Evolutionary conservation across 2,888 invertebrate species (phyloP).

Genomic region (Drosophila rubida): DNA sequence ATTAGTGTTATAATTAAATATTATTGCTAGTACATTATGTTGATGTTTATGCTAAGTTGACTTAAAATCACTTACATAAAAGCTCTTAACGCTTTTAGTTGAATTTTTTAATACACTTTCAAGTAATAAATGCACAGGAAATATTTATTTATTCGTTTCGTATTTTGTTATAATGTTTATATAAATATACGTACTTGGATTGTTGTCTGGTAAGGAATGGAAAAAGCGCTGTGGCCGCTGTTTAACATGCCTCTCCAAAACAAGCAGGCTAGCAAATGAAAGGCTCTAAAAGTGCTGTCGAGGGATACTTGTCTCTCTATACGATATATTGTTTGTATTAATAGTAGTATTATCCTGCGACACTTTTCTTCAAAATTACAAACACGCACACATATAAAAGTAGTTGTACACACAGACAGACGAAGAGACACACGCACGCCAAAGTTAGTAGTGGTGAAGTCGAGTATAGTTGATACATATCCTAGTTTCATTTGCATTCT

Average conservation of each 20-base stretch:
- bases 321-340: not conserved
- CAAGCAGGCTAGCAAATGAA: conserved; percentile 42
- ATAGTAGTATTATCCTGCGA: conserved; percentile 13
- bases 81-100: conserved; percentile 55
- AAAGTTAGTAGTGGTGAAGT: conserved; percentile 11
- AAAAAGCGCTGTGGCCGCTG: conserved; percentile 30
- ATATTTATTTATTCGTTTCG: conserved; percentile 30
- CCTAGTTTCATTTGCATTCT: conserved; percentile 10
- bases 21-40: conserved; percentile 39
- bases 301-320: not conserved
- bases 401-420: conserved; percentile 31
- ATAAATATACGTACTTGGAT: conserved; percentile 16
- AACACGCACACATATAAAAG: conserved; percentile 38
- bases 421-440: conserved; percentile 5
- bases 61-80: conserved; percentile 62
- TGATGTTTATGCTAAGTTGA: conserved; percentile 44
- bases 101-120: conserved; percentile 41
- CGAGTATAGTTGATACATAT: conserved; percentile 29
- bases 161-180: conserved; percentile 17
- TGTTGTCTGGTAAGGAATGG: conserved; percentile 10
- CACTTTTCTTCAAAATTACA: conserved; percentile 18
- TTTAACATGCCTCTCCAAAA: conserved; percentile 5
- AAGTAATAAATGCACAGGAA: conserved; percentile 56
- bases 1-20: conserved; percentile 6
- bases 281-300: conserved; percentile 12